Conservation (phyloP, 2,888 invertebrate species). For the Andrena marginata region DNA sequence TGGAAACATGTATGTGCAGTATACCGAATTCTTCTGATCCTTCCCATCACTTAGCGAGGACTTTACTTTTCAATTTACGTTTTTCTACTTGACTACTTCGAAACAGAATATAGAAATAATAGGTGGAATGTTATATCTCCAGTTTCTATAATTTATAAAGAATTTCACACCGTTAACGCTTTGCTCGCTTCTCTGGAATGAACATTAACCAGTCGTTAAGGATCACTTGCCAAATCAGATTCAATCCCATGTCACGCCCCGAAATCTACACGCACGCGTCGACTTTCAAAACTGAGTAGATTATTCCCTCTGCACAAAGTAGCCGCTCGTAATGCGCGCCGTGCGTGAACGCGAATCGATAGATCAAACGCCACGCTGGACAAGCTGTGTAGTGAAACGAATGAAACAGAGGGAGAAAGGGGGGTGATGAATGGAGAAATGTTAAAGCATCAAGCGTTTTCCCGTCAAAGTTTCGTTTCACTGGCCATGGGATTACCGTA, state of each 20-base stretch:
- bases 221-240: neutral
- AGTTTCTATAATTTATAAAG: too few species aligned
- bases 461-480: neutral
- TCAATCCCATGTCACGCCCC: neutral
- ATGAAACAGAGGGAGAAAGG: neutral
- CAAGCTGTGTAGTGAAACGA: neutral
- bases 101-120: too few species aligned
- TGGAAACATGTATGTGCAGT: too few species aligned
- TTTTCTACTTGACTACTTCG: too few species aligned
- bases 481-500: neutral
- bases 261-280: neutral
- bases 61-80: too few species aligned
- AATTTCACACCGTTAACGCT: too few species aligned
- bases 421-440: neutral
- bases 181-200: too few species aligned
- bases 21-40: too few species aligned
- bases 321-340: too few species aligned
- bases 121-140: too few species aligned
- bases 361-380: conserved; percentile 1
- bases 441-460: conserved; percentile 8
- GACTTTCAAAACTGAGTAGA: neutral
- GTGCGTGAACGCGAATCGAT: neutral
- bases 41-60: too few species aligned
- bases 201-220: too few species aligned
- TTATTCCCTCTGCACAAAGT: neutral